Base-by-base conservation (phyloP, 35 echinoderm and acorn worm species). In the Ptychodera flava region DNA sequence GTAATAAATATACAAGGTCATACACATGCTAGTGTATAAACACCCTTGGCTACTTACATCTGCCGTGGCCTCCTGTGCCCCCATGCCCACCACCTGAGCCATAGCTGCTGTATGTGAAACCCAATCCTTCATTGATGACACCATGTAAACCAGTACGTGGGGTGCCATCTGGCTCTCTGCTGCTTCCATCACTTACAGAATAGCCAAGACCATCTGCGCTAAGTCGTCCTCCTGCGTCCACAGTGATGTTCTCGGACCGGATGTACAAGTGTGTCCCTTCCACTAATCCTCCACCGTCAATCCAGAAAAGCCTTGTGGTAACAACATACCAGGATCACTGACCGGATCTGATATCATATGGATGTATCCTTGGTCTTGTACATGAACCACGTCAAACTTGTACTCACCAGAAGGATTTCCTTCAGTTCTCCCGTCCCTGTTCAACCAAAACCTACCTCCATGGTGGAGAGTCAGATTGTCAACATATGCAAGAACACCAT, bases 301-400 rank as follows among this genome's bases (percentile, higher is more conserved):
- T 85, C 22, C 87, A 90, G 28, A 95, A 90, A 38, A 87, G 36
- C 35, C 36, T 79, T 10, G 91, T 90, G 28, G 88, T 78, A 95
- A 92, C 35, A 28, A 83, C 52, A 95, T 92, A 31, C 94, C 91
- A 31, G 85, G 84, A 37, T 95, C 94, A 33, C n/a, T 22, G 16
- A 95, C 94, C 27, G 90, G 90, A 52, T 95, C 94, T 16, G 94
- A 87, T 29, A 91, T 86, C 94, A 95, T 95, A 76, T 92, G 94
- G 27, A 95, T 90, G 33, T 95, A 95, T 0, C 94, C 94, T 0
- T 95, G 90, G 79, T 89, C 88, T 77, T 95, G 94, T 15, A 95
- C 90, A 78, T 95, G 94, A 31, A 95, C 88, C 16, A 38, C 38
- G 77, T 92, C 77, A 85, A 95, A 95, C 81, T 95, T 84, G 36